These are phyloP conservation scores for Drosophila nasuta DNA, from an alignment of 1,140 invertebrate species.

Conservation along the genomic window DNA sequence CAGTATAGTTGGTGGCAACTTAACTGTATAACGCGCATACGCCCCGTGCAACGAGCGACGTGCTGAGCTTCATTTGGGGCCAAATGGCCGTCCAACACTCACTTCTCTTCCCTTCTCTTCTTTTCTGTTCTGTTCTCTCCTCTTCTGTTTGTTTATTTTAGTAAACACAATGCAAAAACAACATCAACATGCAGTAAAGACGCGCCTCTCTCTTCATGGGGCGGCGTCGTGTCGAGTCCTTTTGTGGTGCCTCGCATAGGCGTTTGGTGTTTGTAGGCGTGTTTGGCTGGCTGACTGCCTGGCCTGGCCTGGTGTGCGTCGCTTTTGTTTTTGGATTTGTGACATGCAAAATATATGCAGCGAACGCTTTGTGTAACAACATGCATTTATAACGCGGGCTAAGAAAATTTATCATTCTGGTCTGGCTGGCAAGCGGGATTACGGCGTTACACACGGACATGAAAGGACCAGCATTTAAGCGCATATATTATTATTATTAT, in stretches of 20 bases:
- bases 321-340: constrained; percentile 48
- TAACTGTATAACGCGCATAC: constrained; percentile 44
- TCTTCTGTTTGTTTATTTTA: constrained; percentile 56
- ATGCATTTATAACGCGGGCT: constrained; percentile 58
- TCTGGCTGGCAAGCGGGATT: not conserved
- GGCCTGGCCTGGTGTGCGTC: constrained; percentile 15
- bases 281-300: constrained; percentile 9
- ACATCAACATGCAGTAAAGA: not conserved
- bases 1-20: constrained; percentile 14
- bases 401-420: constrained; percentile 53
- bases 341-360: constrained; percentile 60
- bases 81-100: constrained; percentile 27
- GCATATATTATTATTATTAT: constrained; percentile 54
- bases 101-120: constrained; percentile 5
- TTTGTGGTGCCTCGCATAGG: constrained; percentile 38
- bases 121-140: constrained; percentile 14
- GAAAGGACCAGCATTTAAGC: constrained; percentile 47
- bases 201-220: not conserved
- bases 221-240: constrained; percentile 23
- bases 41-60: constrained; percentile 27
- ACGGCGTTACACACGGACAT: not conserved
- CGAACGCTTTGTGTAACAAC: constrained; percentile 51
- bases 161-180: constrained; percentile 44
- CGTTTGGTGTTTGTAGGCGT: constrained; percentile 33
- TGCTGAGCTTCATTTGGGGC: constrained; percentile 39